These are phyloP conservation scores for Camponotus fellah DNA, from an alignment of 2,888 invertebrate species.

Conservation along the genomic window DNA sequence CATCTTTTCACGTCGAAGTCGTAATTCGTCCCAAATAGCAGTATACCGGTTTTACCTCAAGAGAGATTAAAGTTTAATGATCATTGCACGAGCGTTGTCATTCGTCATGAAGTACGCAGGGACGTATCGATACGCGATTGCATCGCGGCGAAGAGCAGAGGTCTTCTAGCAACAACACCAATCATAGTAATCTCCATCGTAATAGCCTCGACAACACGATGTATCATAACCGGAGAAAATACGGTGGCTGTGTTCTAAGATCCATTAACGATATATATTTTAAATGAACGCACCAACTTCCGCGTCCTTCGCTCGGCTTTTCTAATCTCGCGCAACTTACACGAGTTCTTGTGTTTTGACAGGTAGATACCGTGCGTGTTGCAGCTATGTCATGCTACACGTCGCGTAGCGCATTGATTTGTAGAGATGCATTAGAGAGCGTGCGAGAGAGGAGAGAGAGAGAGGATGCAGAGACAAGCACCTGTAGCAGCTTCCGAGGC, in stretches of 20 bases:
- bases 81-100: neutral
- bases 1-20: slow-evolving; percentile 15
- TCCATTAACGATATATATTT: slow-evolving; percentile 16
- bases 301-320: neutral
- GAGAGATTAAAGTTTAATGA: slow-evolving; percentile 36
- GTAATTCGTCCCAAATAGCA: slow-evolving; percentile 16
- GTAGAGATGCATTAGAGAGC: slow-evolving; percentile 29
- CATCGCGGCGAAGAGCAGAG: slow-evolving; percentile 25
- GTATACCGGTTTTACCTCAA: neutral
- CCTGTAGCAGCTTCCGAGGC: slow-evolving; percentile 54
- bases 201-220: slow-evolving; percentile 8
- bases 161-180: slow-evolving; percentile 25
- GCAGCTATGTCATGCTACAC: slow-evolving; percentile 51
- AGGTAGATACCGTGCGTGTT: slow-evolving; percentile 35
- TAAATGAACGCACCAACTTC: neutral
- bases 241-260: neutral
- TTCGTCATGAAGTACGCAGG: neutral
- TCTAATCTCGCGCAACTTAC: slow-evolving; percentile 9
- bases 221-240: neutral
- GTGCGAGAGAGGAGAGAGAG: neutral
- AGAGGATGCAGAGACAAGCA: slow-evolving; percentile 26
- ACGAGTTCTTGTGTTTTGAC: slow-evolving; percentile 18
- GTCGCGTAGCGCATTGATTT: slow-evolving; percentile 44
- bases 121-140: slow-evolving; percentile 22
- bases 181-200: slow-evolving; percentile 13